phyloP scores from a whole-genome alignment of 1,140 invertebrate genomes.

The Lordiphosa mommai region DNA sequence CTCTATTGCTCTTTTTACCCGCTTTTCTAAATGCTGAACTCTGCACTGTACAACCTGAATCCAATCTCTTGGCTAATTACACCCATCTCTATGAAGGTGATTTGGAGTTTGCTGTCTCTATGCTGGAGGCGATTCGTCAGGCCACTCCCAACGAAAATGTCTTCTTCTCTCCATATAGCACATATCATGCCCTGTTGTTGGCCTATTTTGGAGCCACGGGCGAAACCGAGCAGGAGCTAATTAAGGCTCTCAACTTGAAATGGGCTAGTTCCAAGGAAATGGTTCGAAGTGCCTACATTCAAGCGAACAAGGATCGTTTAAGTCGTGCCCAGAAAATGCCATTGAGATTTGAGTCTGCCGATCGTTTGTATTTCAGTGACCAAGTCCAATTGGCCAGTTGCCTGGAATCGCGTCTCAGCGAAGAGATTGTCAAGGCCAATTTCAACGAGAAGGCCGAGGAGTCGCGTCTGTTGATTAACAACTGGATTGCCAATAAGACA shows the following conservation, averaged over 20 bases:
- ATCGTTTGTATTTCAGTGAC: slow-evolving; percentile 85
- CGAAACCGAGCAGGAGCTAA: slow-evolving; percentile 86
- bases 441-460: slow-evolving; percentile 83
- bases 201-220: slow-evolving; percentile 88
- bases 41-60: too few species aligned
- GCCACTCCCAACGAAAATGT: slow-evolving; percentile 86
- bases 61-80: too few species aligned
- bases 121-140: slow-evolving; percentile 84
- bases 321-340: slow-evolving; percentile 80
- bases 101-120: slow-evolving; percentile 85
- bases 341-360: slow-evolving; percentile 88
- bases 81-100: slow-evolving; percentile 83
- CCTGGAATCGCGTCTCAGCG: slow-evolving; percentile 83
- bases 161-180: slow-evolving; percentile 93
- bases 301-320: slow-evolving; percentile 82
- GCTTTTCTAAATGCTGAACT: too few species aligned
- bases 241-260: slow-evolving; percentile 82
- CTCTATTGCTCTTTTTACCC: too few species aligned
- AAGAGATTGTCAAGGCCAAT: slow-evolving; percentile 85
- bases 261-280: slow-evolving; percentile 83
- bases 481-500: slow-evolving; percentile 89
- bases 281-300: slow-evolving; percentile 83
- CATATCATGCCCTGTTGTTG: slow-evolving; percentile 89
- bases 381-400: slow-evolving; percentile 82
- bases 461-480: slow-evolving; percentile 85